These are phyloP conservation scores for Bradypodion pumilum DNA, from an alignment of 2,797 vertebrate genomes.

Conservation along the genomic window DNA sequence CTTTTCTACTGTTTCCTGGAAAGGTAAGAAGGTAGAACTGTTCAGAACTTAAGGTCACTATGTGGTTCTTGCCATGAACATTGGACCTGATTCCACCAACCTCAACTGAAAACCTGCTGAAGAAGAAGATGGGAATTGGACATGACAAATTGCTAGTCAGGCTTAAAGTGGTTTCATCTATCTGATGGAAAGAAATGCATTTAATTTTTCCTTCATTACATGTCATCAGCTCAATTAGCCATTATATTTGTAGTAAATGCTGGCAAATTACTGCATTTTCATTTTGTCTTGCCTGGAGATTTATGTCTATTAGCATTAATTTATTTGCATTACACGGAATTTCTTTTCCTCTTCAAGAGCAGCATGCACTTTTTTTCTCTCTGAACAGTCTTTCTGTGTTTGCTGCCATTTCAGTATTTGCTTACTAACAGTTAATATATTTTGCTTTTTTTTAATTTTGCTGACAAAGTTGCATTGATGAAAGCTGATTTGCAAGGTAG, in stretches of 20 bases:
- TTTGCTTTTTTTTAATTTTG: constrained; percentile 94
- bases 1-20: neutral
- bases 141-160: constrained; percentile 64
- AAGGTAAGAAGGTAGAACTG: neutral
- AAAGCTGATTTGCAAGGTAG: constrained; percentile 99
- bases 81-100: constrained; percentile 53
- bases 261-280: constrained; percentile 77
- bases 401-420: constrained; percentile 85
- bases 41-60: neutral
- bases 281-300: constrained; percentile 80
- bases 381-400: constrained; percentile 79
- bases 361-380: constrained; percentile 80
- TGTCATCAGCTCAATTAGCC: constrained; percentile 78
- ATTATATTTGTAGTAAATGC: constrained; percentile 75
- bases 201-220: constrained; percentile 78
- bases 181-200: constrained; percentile 53
- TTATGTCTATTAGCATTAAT: constrained; percentile 81
- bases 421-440: constrained; percentile 95
- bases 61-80: constrained; percentile 32
- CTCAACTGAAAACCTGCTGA: constrained; percentile 34
- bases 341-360: constrained; percentile 76
- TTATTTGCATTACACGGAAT: constrained; percentile 78
- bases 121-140: constrained; percentile 51
- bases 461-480: constrained; percentile 98
- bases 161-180: constrained; percentile 62